Evolutionary conservation across 2,797 vertebrate genomes (phyloP).

Genomic region (Todus mexicanus): DNA sequence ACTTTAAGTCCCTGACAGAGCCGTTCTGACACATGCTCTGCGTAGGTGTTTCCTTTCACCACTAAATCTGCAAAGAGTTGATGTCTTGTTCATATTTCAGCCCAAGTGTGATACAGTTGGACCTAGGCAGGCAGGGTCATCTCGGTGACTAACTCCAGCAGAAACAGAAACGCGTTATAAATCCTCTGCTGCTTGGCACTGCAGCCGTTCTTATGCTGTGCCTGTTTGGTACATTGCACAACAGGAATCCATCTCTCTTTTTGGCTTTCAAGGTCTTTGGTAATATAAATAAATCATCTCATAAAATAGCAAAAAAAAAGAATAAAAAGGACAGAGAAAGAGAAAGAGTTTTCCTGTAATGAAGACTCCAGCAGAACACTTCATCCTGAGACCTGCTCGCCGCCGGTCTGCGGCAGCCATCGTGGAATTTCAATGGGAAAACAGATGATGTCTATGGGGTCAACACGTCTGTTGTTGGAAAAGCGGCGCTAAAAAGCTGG

Average conservation of each 20-base stretch:
- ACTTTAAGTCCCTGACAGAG: not conserved
- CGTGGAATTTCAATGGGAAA: not conserved
- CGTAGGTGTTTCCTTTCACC: not conserved
- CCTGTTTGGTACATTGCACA: not conserved
- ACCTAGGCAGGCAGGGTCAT: not conserved
- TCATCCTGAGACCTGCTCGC: not conserved
- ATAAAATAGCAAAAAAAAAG: not conserved
- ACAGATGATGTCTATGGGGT: not conserved
- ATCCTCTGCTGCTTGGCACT: not conserved
- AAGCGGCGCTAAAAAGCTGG: not conserved
- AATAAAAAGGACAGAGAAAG: not conserved
- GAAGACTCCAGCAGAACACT: not conserved
- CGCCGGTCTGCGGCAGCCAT: not conserved
- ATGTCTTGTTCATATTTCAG: not conserved
- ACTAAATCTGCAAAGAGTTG: not conserved
- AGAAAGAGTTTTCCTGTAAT: not conserved
- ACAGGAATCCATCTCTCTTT: not conserved
- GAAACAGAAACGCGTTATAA: not conserved
- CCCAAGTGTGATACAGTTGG: not conserved
- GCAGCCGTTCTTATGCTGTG: not conserved
- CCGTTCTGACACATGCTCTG: not conserved
- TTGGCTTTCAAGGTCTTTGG: not conserved
- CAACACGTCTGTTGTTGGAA: fast-evolving
- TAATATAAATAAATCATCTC: not conserved
- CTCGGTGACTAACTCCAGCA: not conserved